These are phyloP conservation scores for Chaetodon trifasciatus DNA, from an alignment of 2,797 vertebrate genomes.

Conservation along the genomic window DNA sequence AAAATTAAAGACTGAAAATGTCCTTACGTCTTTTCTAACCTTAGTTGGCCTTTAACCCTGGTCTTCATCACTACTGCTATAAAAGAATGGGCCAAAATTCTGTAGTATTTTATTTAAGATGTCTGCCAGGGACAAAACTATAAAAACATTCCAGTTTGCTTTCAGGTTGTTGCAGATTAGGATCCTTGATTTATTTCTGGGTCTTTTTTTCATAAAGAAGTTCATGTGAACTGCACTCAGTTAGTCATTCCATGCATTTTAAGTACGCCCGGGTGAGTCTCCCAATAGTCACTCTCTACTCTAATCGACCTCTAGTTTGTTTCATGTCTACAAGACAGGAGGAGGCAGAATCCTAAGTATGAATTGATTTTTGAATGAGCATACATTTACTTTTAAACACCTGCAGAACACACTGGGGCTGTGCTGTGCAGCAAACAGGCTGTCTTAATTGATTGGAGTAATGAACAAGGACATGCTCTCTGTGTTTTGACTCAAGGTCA, in stretches of 20 bases:
- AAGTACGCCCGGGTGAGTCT: conserved; percentile 45
- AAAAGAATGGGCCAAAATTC: background rate
- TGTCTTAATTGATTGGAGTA: conserved; percentile 86
- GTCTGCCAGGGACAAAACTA: conserved; percentile 9
- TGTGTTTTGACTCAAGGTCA: conserved; percentile 83
- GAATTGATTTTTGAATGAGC: conserved; percentile 86
- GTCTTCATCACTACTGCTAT: background rate
- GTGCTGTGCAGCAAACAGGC: conserved; percentile 74
- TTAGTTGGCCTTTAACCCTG: background rate
- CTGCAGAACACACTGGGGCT: conserved; percentile 75
- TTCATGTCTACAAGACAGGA: conserved; percentile 70
- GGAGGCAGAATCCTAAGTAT: conserved; percentile 76
- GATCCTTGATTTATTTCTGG: conserved; percentile 44
- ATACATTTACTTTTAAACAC: conserved; percentile 85
- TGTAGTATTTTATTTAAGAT: background rate
- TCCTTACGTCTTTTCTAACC: background rate
- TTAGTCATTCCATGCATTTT: conserved; percentile 68
- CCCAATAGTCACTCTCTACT: conserved; percentile 58
- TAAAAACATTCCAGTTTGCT: conserved; percentile 11
- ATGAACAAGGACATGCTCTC: conserved; percentile 78
- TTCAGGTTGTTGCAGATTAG: conserved; percentile 22
- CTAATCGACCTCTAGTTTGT: conserved; percentile 71
- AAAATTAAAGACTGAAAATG: conserved; percentile 4
- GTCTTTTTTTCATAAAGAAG: conserved; percentile 38
- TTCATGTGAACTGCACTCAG: conserved; percentile 41